Conservation (phyloP, 2,797 vertebrate species). For the Triplophysa bombifrons region DNA sequence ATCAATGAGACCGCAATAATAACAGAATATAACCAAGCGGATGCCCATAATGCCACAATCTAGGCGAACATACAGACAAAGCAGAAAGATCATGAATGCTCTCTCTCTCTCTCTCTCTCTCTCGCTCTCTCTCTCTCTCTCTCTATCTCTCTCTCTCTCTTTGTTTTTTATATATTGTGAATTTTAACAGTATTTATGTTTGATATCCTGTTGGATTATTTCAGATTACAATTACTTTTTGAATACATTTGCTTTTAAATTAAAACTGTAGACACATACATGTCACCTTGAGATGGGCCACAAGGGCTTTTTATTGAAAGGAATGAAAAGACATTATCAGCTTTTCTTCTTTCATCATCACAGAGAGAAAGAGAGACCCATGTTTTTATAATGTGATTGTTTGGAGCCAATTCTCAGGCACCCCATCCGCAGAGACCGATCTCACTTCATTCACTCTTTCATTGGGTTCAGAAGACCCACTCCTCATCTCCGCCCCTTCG, state of each 20-base stretch:
- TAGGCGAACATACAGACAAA: background rate
- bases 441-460: constrained; percentile 6
- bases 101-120: no score
- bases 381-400: constrained; percentile 36
- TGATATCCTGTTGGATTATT: no score
- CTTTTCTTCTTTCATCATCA: constrained; percentile 22
- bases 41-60: background rate
- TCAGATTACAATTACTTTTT: no score
- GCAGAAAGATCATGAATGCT: background rate
- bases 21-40: background rate
- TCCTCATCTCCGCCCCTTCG: constrained; percentile 59
- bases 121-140: no score
- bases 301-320: background rate
- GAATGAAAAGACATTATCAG: constrained; percentile 24
- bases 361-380: constrained; percentile 7
- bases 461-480: constrained; percentile 55
- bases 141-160: no score
- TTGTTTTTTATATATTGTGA: no score
- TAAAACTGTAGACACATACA: no score
- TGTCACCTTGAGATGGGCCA: no score
- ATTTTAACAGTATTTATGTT: no score
- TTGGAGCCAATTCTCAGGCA: constrained; percentile 15
- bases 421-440: background rate
- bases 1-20: background rate
- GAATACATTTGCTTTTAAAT: no score